These are phyloP conservation scores for Adelphocoris suturalis DNA, from an alignment of 2,888 invertebrate genomes.

Conservation along the genomic window DNA sequence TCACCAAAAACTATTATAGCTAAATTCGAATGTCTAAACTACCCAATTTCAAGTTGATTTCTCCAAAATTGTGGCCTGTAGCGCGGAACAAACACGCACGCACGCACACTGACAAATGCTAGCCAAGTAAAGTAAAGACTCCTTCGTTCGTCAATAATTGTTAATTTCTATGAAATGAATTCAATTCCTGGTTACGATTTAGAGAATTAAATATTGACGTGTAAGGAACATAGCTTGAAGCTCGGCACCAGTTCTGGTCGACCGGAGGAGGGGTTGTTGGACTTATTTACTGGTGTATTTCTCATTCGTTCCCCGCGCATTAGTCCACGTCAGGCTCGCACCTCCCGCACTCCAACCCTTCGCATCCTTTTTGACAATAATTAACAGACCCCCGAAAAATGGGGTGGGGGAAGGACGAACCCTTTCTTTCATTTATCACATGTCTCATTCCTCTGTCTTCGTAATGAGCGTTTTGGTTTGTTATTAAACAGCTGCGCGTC, in stretches of 20 bases:
- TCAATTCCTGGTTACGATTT: no score
- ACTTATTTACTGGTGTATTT: slow-evolving; percentile 36
- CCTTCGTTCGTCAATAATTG: no score
- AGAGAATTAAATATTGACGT: no score
- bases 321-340: slow-evolving; percentile 29
- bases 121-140: no score
- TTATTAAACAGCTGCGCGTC: slow-evolving; percentile 57
- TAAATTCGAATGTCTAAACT: no score
- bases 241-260: not conserved
- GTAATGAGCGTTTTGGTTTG: slow-evolving; percentile 55
- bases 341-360: not conserved
- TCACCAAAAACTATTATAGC: no score
- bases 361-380: slow-evolving; percentile 57
- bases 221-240: no score
- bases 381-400: slow-evolving; percentile 35
- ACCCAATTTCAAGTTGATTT: no score
- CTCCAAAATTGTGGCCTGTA: no score
- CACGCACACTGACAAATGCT: no score
- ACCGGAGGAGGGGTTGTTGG: not conserved
- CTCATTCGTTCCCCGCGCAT: slow-evolving; percentile 31
- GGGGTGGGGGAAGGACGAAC: not conserved
- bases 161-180: no score
- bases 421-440: slow-evolving; percentile 61
- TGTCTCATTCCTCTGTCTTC: slow-evolving; percentile 52
- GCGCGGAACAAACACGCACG: no score